These are phyloP conservation scores for Colius striatus DNA, from an alignment of 2,113 vertebrate species.

Conservation along the genomic window DNA sequence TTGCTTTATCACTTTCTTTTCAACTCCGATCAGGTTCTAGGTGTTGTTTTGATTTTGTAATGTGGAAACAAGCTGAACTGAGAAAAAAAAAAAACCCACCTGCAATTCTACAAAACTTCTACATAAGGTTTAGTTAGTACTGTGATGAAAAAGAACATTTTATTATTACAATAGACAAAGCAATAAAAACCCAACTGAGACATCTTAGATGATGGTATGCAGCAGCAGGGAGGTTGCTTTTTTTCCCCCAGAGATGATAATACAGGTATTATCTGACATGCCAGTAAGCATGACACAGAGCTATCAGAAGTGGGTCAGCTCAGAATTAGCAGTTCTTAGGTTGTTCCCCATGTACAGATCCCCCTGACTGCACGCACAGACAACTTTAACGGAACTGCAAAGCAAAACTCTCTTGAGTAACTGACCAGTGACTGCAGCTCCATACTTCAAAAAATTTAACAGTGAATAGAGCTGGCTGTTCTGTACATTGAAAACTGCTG, in stretches of 20 bases:
- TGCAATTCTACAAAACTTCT: neutral
- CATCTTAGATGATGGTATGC: neutral
- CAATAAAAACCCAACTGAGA: neutral
- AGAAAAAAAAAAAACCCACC: neutral
- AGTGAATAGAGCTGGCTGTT: neutral
- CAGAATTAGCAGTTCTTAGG: neutral
- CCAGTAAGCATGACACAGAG: neutral
- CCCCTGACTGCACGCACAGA: neutral
- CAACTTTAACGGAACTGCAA: neutral
- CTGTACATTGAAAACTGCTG: neutral
- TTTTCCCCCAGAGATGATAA: neutral
- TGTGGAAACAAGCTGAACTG: neutral
- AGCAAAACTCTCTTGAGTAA: neutral
- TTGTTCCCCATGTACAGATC: neutral
- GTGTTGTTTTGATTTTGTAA: neutral
- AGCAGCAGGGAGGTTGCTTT: neutral
- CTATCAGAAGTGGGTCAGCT: conserved; percentile 1
- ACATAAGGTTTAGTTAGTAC: neutral
- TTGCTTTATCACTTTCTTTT: neutral
- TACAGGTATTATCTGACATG: neutral
- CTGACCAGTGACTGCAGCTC: neutral
- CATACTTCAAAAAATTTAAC: neutral
- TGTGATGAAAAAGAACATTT: neutral
- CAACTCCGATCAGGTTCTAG: neutral
- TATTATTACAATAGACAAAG: neutral